A percentile compares a stretch with the other conserved stretches of the same genome.
Evolutionary conservation across 2,797 vertebrate species (phyloP).

Genomic region (Naso thynnoides): DNA sequence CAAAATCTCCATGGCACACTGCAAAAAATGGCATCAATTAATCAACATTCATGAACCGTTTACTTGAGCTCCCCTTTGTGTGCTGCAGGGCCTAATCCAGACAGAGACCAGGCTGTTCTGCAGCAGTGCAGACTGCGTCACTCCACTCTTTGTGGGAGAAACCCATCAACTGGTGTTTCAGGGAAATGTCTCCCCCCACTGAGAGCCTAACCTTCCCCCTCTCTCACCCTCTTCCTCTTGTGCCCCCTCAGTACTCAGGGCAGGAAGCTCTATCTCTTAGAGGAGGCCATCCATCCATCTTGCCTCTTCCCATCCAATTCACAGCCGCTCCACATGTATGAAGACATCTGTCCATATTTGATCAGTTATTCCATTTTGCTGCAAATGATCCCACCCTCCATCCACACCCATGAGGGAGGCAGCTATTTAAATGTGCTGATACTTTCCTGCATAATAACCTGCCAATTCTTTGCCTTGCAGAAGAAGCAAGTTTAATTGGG

Average conservation of each 20-base stretch:
- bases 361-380: slow-evolving; percentile 88
- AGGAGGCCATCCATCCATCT: slow-evolving; percentile 83
- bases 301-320: slow-evolving; percentile 82
- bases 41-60: slow-evolving; percentile 91
- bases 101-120: slow-evolving; percentile 88
- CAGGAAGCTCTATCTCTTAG: slow-evolving; percentile 85
- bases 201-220: slow-evolving; percentile 80
- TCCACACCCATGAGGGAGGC: slow-evolving; percentile 83
- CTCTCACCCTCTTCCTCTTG: slow-evolving; percentile 82
- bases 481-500: slow-evolving; percentile 91
- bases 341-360: slow-evolving; percentile 91
- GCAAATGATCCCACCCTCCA: slow-evolving; percentile 85
- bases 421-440: slow-evolving; percentile 85
- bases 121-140: slow-evolving; percentile 85
- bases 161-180: slow-evolving; percentile 86
- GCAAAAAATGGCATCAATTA: slow-evolving; percentile 90
- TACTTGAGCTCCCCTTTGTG: slow-evolving; percentile 88
- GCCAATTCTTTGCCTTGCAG: slow-evolving; percentile 87
- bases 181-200: slow-evolving; percentile 83
- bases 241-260: slow-evolving; percentile 82
- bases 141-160: slow-evolving; percentile 83
- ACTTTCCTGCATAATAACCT: slow-evolving; percentile 85
- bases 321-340: slow-evolving; percentile 85
- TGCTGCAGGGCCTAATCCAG: slow-evolving; percentile 85
- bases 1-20: slow-evolving; percentile 86